A percentile compares a stretch with the other conserved stretches of the same genome.
These are phyloP conservation scores for Actinopyga echinites DNA, from an alignment of 53 echinoderm and acorn worm genomes.

Conservation along the genomic window DNA sequence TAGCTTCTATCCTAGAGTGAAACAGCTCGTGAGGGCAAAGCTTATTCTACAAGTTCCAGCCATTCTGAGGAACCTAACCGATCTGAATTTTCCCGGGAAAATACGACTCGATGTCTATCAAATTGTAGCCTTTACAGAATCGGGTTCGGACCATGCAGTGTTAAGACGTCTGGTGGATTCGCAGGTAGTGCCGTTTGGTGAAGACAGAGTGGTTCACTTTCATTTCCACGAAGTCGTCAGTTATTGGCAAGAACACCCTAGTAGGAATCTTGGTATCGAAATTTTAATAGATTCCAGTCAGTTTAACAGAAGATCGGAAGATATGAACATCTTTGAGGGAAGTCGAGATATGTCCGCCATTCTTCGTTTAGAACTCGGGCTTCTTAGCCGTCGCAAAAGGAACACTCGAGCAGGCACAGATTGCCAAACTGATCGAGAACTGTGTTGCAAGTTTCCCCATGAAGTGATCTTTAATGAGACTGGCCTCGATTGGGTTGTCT, in stretches of 20 bases:
- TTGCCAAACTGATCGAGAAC: not conserved
- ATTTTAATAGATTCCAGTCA: not conserved
- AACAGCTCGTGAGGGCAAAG: not conserved
- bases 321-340: not conserved
- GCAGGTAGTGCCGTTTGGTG: not conserved
- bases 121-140: not conserved
- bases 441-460: slow-evolving; percentile 13
- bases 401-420: not conserved
- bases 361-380: not conserved
- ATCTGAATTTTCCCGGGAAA: not conserved
- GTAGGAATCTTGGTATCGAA: not conserved
- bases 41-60: not conserved
- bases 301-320: not conserved
- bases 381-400: not conserved
- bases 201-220: not conserved
- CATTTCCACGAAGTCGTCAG: no score
- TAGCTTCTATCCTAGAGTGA: not conserved
- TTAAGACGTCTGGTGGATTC: slow-evolving; percentile 8
- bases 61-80: not conserved
- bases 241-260: not conserved
- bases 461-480: not conserved
- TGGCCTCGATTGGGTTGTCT: not conserved
- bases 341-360: not conserved
- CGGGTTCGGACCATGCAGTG: not conserved
- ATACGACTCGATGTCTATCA: not conserved